Conservation (phyloP, 1,140 invertebrate species). For the Phocides pigmalion region DNA sequence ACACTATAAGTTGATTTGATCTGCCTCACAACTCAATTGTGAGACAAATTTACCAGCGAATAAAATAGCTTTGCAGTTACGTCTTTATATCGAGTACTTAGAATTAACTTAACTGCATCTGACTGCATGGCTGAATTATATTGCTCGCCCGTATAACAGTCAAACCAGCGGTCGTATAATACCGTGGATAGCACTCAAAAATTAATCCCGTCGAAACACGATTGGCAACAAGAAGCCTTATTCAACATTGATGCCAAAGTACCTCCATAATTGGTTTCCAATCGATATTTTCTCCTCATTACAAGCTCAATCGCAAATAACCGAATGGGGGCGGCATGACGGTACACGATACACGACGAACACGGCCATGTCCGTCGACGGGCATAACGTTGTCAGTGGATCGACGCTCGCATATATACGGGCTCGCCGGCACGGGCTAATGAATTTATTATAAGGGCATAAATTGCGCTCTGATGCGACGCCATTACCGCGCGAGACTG, state of each 20-base stretch:
- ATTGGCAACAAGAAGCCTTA: constrained; percentile 18
- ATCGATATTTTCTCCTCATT: constrained; percentile 35
- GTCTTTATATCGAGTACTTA: background rate
- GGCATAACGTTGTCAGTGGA: constrained; percentile 39
- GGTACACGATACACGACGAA: constrained; percentile 30
- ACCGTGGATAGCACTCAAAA: background rate
- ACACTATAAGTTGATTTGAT: constrained; percentile 10
- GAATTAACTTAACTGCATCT: background rate
- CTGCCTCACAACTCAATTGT: constrained; percentile 11
- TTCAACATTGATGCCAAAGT: constrained; percentile 26
- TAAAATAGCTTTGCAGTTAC: background rate
- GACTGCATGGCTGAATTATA: too few relatives aligned
- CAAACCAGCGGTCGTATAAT: background rate
- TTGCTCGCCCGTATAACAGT: background rate
- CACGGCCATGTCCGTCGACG: constrained; percentile 25
- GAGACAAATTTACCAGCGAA: constrained; percentile 2
- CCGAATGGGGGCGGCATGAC: constrained; percentile 33
- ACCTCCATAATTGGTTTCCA: constrained; percentile 29
- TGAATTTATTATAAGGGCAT: constrained; percentile 80
- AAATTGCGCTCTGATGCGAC: constrained; percentile 75
- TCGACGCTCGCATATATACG: constrained; percentile 40
- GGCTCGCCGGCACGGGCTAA: constrained; percentile 53
- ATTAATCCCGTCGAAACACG: constrained; percentile 18
- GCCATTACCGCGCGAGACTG: constrained; percentile 70
- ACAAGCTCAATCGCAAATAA: constrained; percentile 32